phyloP scores from a whole-genome alignment of 2,113 vertebrate genomes.

The Catharus bicknelli region DNA sequence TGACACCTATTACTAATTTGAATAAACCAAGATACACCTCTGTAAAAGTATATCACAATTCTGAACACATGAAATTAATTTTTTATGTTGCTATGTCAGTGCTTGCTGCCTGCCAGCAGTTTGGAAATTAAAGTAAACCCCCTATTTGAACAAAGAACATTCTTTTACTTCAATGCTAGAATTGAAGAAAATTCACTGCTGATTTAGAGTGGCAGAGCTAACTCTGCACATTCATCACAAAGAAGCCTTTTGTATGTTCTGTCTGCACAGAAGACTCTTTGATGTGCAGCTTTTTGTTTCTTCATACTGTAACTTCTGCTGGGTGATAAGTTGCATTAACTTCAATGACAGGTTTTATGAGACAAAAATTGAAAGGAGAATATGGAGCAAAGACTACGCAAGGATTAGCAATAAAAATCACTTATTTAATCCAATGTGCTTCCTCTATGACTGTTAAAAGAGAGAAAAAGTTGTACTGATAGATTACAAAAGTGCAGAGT shows the following conservation, averaged over 20 bases:
- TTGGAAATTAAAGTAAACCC: slow-evolving; percentile 48
- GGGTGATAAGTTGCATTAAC: slow-evolving; percentile 28
- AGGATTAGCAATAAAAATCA: neutral
- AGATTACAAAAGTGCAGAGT: neutral
- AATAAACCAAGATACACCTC: neutral
- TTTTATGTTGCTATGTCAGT: slow-evolving; percentile 9
- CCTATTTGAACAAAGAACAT: slow-evolving; percentile 49
- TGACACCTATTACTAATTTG: neutral
- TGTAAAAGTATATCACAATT: neutral
- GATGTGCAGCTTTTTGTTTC: slow-evolving; percentile 33
- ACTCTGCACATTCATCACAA: slow-evolving; percentile 41
- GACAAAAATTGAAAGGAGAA: neutral
- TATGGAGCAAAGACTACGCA: neutral
- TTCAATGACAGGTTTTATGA: neutral
- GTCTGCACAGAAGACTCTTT: slow-evolving; percentile 46
- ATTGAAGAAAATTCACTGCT: slow-evolving; percentile 35
- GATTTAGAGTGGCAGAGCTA: slow-evolving; percentile 17
- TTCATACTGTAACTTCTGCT: slow-evolving; percentile 43
- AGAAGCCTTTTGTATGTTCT: slow-evolving; percentile 40
- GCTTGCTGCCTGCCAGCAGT: slow-evolving; percentile 46
- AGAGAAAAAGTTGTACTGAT: neutral
- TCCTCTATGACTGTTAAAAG: neutral
- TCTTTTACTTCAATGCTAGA: slow-evolving; percentile 43
- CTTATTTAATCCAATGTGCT: neutral
- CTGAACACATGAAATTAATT: neutral